Base-by-base conservation (phyloP, 2,888 invertebrate genomes). In the Diaperis boleti region DNA sequence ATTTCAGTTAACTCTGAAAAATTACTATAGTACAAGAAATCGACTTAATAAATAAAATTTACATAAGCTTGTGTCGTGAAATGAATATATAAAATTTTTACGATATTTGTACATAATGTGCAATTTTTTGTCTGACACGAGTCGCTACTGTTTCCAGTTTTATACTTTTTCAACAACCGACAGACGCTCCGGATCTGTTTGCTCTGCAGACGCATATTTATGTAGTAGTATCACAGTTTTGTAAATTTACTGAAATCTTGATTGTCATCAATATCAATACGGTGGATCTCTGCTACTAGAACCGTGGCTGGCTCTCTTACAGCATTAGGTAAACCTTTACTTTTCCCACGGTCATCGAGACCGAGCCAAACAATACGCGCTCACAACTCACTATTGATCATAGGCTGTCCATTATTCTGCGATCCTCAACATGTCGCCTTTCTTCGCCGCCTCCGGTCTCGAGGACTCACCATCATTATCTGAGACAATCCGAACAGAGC, bases 331-430 rank as follows among this genome's bases (percentile, higher is more conserved):
- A 68, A 74, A 74, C 72, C 78, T 78, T 78, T 78, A 67, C 78
- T 74, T 78, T 78, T 78, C 78, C 77, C 78, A 78, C 78, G 78
- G 76, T 74, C 77, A 74, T 76, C 69, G 73, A 73, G 72, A 70
- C 75, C 65, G 69, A 62, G 65, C 73, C 73, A 76, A 78, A 79
- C 79, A 78, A 78, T 79, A 78, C 76, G 69, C 70, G 76, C 72
- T 75, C 78, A 72, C 78, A 78, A 78, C 76, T 76, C 74, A 77
- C 76, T 76, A 77, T 77, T 77, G 76, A 77, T 77, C 77, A 75
- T 74, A 75, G n/a, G 72, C 72, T 75, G 77, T 74, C 76, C 74
- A 77, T 78, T 78, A 78, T 70, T 67, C 74, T 72, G 74, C 69
- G 72, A 70, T 74, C 71, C 73, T 68, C 72, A 74, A 74, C 74